Base-by-base conservation (phyloP, 2,888 invertebrate species). In the Rapana venosa region DNA sequence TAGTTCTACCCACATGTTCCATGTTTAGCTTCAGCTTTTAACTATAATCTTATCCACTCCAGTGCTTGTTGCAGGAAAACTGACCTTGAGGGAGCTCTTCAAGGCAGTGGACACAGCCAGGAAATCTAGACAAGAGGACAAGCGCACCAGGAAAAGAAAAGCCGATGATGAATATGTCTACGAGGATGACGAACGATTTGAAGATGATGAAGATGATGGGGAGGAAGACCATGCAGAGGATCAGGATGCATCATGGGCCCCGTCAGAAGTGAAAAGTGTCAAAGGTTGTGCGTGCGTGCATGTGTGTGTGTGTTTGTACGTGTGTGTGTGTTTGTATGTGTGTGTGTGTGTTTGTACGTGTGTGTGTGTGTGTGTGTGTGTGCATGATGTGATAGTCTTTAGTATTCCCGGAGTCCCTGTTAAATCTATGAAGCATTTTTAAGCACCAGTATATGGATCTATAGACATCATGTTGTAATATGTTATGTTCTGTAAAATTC, bases 31-130 rank as follows among this genome's bases (percentile, higher is more conserved):
- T 30, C 77, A 77, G 13, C 30, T 26, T 77, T 77, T 30, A 30
- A 17, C n/a, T 30, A 47, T 2, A 47, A 8, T 47, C 47, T 47
- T 8, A 47, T 47, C 47, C 47, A 47, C 47, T 47, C 47, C 47
- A 47, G 2, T 47, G 47, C 47, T 17, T 74, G 26, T 30, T 66
- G 22, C 66, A 86, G 86, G 86, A 30, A 86, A 86, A 22, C 61
- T 86, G 32, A 66, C 86, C 17, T 86, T 86, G 17, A 66, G 30
- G 8, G 86, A 86, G 17, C 66, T 86, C 58, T 86, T 86, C 66
- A 86, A 66, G 56, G 66, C 58, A 1, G 66, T 86, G 22, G 86
- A 86, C 22, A 32, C 32, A 1, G 86, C 66, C 66, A 15, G 32
- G 26, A 86, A 86, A 66, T 32, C n/a, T 1, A 61, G 26, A n/a